Base-by-base conservation (phyloP, 1,140 invertebrate species). In the Drosophila fuyamai region DNA sequence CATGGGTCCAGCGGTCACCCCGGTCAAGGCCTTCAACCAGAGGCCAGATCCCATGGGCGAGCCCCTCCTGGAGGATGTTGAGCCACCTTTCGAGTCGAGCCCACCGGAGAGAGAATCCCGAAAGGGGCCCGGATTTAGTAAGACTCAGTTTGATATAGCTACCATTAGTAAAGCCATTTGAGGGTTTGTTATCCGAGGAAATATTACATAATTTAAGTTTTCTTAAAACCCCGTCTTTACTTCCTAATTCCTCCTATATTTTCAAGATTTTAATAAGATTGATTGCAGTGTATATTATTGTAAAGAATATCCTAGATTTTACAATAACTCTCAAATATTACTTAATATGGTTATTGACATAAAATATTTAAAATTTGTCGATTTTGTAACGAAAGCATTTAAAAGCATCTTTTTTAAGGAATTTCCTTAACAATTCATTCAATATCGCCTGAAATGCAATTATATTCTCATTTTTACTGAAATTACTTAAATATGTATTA, bases 1-100 rank as follows among this genome's bases (percentile, higher is more conserved):
- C 38, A 89, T 92, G 77, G 91, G 91, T 50, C 85, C 81, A 44
- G 90, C 90, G 2, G 59, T 84, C 7, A 92, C 91, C 2, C 92
- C 91, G 6, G 72, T 81, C 14, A 92, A 91, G 66, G 60, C 67
- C 9, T 76, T 59, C 58, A 80, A 80, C 23, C 38, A 65, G 40
- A 76, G 62, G 41, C 53, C 59, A 38, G 85, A 91, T 76, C 85
- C 80, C n/a, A 80, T 92, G 75, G 91, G 83, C 5, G 79, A 80
- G 23, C 76, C 83, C 10, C 48, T 91, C 23, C 70, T 86, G 41
- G 86, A 85, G 75, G 85, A 90, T n/a, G 74, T 76, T 5, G 79
- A 89, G 80, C 76, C 81, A 46, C 76, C 81, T 0, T 79, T 81
- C 40, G 82, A 91, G 29, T 74, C 83, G 27, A 75, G 60, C 58